Evolutionary conservation across 2,113 vertebrate genomes (phyloP).

Genomic region (Chaenogobius annularis): DNA sequence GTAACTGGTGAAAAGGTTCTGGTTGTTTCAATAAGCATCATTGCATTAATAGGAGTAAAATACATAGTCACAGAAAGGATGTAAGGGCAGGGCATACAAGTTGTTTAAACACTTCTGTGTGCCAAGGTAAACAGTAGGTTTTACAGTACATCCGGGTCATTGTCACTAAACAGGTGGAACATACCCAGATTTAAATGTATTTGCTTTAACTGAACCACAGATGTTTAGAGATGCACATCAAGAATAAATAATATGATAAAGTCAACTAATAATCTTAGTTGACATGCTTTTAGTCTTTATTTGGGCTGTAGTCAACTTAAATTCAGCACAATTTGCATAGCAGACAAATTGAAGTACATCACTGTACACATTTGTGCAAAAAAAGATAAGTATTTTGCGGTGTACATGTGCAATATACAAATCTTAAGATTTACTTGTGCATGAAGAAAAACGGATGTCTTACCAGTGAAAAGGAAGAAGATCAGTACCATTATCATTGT

Average conservation of each 20-base stretch:
- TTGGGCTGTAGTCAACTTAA: too few species aligned
- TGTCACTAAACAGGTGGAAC: too few species aligned
- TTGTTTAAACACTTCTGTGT: too few species aligned
- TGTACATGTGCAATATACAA: too few species aligned
- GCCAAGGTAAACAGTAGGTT: background rate
- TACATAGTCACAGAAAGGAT: background rate
- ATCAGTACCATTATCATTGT: slow-evolving; percentile 83
- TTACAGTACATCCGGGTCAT: background rate
- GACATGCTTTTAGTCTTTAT: too few species aligned
- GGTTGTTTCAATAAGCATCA: background rate
- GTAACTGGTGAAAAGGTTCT: too few species aligned
- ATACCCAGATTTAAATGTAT: background rate
- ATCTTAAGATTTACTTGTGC: too few species aligned
- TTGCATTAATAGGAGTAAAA: background rate
- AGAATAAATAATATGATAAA: background rate
- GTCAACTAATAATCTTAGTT: too few species aligned
- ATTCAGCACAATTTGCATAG: too few species aligned
- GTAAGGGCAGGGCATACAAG: background rate
- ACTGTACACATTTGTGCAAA: too few species aligned
- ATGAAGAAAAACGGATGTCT: slow-evolving; percentile 17
- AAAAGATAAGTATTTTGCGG: too few species aligned
- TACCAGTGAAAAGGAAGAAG: slow-evolving; percentile 84
- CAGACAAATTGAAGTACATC: too few species aligned
- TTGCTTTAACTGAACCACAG: background rate
- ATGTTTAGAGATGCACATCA: background rate